Conservation (phyloP, 2,888 invertebrate species). For the Hydrotaea cyrtoneurina region DNA sequence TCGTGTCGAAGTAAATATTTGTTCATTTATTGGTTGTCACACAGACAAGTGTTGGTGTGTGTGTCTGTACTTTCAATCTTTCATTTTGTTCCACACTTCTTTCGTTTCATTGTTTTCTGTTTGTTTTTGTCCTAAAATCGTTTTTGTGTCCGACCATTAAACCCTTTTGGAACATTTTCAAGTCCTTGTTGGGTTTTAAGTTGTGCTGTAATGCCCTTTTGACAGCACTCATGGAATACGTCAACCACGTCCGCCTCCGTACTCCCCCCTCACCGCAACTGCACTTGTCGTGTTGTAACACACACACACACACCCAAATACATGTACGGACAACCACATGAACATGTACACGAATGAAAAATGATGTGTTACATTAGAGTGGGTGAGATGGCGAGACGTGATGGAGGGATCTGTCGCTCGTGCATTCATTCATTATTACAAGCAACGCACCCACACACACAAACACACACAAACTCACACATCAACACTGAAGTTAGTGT, state of each 20-base stretch:
- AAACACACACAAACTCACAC: too few relatives aligned
- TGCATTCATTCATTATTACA: conserved; percentile 28
- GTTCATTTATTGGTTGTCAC: conserved; percentile 15
- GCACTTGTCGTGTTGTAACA: neutral
- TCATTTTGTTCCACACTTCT: neutral
- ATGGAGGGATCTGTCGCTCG: neutral
- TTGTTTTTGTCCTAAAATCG: conserved; percentile 41
- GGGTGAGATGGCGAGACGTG: neutral
- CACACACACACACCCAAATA: neutral
- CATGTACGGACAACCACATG: neutral
- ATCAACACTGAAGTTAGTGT: conserved; percentile 46
- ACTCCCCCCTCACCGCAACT: neutral
- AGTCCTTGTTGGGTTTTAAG: conserved; percentile 26
- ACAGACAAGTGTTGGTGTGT: neutral
- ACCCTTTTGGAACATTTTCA: conserved; percentile 34
- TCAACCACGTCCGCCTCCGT: conserved; percentile 12
- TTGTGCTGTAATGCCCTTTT: conserved; percentile 43
- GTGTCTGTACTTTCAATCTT: neutral
- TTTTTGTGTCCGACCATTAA: conserved; percentile 56
- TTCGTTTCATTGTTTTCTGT: neutral
- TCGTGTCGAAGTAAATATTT: conserved; percentile 15
- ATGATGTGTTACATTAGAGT: neutral
- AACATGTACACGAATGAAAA: neutral
- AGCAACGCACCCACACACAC: neutral
- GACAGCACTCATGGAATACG: conserved; percentile 32